A percentile compares a stretch with the other conserved stretches of the same genome.
Evolutionary conservation across 1,140 invertebrate genomes (phyloP).

Genomic region (Rhopalosiphum maidis): DNA sequence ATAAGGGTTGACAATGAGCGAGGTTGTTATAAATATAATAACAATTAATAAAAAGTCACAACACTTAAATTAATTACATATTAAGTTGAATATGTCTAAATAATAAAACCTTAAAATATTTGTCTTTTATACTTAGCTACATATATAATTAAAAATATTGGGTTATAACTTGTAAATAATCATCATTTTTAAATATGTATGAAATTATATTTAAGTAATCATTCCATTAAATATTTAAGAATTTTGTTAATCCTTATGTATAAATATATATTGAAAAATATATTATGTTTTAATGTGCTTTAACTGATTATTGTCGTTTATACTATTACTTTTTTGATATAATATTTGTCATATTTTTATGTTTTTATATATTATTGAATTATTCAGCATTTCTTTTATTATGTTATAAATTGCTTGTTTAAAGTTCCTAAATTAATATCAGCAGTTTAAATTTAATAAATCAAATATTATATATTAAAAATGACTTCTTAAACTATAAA

Average conservation of each 20-base stretch:
- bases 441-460: not conserved
- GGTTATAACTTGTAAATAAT: not conserved
- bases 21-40: not conserved
- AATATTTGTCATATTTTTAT: not conserved
- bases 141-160: not conserved
- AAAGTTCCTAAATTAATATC: not conserved
- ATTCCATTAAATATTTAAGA: not conserved
- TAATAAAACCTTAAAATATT: not conserved
- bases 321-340: not conserved
- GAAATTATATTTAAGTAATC: not conserved
- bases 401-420: not conserved
- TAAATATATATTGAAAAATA: not conserved
- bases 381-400: not conserved
- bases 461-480: not conserved
- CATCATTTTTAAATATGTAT: not conserved
- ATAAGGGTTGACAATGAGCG: not conserved
- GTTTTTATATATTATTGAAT: constrained; percentile 10
- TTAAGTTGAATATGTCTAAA: not conserved
- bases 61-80: not conserved
- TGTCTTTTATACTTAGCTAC: too few relatives aligned
- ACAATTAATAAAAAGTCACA: not conserved
- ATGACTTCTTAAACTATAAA: not conserved
- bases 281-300: not conserved
- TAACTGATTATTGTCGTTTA: not conserved
- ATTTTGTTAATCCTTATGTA: not conserved